Conservation (phyloP, 1,140 invertebrate species). For the Drosophila micromelanica region DNA sequence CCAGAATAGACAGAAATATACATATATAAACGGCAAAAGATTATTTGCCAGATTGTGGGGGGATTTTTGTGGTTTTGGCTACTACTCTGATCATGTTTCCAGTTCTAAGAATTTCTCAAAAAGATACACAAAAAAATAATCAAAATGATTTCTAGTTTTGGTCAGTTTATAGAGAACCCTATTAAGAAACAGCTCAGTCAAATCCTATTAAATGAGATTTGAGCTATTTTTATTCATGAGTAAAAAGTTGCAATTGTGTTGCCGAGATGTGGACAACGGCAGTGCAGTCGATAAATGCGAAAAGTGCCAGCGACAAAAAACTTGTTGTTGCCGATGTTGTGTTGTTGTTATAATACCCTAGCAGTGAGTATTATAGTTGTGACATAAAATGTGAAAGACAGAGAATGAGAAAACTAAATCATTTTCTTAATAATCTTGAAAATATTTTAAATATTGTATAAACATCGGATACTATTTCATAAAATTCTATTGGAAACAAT, state of each 20-base stretch:
- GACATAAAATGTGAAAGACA: no score
- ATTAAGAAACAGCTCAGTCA: not conserved
- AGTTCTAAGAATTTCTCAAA: not conserved
- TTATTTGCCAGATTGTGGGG: not conserved
- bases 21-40: not conserved
- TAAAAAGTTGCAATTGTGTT: constrained; percentile 11
- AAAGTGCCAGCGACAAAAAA: constrained; percentile 42
- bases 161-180: not conserved
- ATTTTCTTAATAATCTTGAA: no score
- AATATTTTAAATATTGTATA: no score
- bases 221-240: constrained; percentile 16
- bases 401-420: no score
- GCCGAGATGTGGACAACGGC: constrained; percentile 6
- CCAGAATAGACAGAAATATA: constrained; percentile 3
- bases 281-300: constrained; percentile 65
- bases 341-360: not conserved
- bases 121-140: not conserved
- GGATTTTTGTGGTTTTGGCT: not conserved
- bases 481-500: no score
- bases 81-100: not conserved
- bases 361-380: no score
- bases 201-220: not conserved
- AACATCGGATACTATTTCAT: no score
- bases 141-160: constrained; percentile 5
- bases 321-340: constrained; percentile 29